Conservation (phyloP, 2,113 vertebrate species). For the Xyrauchen texanus region DNA sequence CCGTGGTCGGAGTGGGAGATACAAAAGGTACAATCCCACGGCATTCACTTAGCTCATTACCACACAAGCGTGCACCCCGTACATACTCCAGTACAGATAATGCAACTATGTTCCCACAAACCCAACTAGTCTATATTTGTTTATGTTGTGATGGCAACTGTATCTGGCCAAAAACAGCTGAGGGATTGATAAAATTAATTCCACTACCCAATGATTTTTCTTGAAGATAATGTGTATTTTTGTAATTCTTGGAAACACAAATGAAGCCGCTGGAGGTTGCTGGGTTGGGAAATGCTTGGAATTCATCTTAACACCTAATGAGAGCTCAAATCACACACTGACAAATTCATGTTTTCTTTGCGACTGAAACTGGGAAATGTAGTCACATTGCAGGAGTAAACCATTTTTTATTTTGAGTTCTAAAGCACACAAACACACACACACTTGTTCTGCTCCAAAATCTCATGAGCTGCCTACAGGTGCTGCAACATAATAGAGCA, state of each 20-base stretch:
- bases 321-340: slow-evolving; percentile 11
- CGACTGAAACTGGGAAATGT: slow-evolving; percentile 28
- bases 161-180: neutral
- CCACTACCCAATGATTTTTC: neutral
- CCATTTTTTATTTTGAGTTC: neutral
- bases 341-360: slow-evolving; percentile 37
- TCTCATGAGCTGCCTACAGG: too few species aligned
- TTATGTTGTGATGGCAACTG: neutral
- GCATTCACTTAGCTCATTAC: neutral
- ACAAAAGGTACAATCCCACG: slow-evolving; percentile 43
- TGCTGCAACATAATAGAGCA: too few species aligned
- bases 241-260: slow-evolving; percentile 22
- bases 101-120: neutral
- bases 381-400: slow-evolving; percentile 11
- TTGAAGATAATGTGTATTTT: slow-evolving; percentile 10
- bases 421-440: neutral
- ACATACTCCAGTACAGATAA: slow-evolving; percentile 9
- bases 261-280: neutral
- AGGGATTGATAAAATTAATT: neutral
- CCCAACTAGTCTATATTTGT: neutral
- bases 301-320: slow-evolving; percentile 29
- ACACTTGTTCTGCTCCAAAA: neutral
- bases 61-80: neutral
- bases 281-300: slow-evolving; percentile 38
- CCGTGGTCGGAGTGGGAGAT: slow-evolving; percentile 62